A percentile compares a stretch with the other conserved stretches of the same genome.
These are phyloP conservation scores for Hycleus phaleratus DNA, from an alignment of 1,140 invertebrate genomes.

Conservation along the genomic window DNA sequence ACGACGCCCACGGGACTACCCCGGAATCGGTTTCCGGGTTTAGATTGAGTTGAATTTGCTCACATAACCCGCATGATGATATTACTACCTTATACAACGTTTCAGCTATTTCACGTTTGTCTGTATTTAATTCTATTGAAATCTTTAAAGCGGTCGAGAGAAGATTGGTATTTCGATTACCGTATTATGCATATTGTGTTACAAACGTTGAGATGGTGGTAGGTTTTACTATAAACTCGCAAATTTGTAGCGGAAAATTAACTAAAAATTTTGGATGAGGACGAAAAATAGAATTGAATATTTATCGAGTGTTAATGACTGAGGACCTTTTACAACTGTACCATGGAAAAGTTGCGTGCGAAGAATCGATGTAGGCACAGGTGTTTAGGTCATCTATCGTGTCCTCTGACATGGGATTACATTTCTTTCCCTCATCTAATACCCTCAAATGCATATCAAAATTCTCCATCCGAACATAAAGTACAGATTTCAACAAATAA, in stretches of 20 bases:
- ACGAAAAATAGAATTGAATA: no score
- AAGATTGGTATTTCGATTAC: constrained; percentile 24
- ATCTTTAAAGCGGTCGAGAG: constrained; percentile 29
- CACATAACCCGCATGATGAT: constrained; percentile 29
- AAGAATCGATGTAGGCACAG: constrained; percentile 24
- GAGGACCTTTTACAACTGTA: background rate
- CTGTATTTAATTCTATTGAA: constrained; percentile 32
- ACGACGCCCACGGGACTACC: constrained; percentile 33
- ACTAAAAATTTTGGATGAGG: no score
- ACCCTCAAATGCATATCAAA: constrained; percentile 14
- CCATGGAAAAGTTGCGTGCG: constrained; percentile 17
- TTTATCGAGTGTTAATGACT: background rate
- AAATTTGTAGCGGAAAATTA: no score
- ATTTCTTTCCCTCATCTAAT: constrained; percentile 14
- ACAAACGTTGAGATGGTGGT: no score
- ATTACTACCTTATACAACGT: constrained; percentile 31
- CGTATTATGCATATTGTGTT: background rate
- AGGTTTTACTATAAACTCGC: no score
- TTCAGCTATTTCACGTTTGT: constrained; percentile 3
- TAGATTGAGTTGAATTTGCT: constrained; percentile 40
- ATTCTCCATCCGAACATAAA: background rate
- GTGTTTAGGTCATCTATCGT: constrained; percentile 28
- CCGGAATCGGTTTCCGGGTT: constrained; percentile 40
- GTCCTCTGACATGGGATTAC: constrained; percentile 26
- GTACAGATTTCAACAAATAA: no score